A percentile compares a stretch with the other conserved stretches of the same genome.
phyloP scores from a whole-genome alignment of 2,888 invertebrate genomes.

The Mythimna pallens region DNA sequence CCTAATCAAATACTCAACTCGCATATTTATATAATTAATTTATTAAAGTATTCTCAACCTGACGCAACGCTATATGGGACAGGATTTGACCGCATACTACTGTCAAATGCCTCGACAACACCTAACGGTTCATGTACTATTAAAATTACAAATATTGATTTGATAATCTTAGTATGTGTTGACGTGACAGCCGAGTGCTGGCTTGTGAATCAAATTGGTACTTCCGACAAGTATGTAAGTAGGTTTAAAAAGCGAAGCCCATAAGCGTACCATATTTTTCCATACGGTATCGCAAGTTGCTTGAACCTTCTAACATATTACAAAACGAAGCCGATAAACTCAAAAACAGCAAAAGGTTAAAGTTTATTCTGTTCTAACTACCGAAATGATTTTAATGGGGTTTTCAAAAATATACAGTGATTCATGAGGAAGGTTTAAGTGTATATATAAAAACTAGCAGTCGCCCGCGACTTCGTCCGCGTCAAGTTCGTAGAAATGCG shows the following conservation, averaged over 20 bases:
- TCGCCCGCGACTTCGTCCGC: too few species aligned
- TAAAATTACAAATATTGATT: slow-evolving; percentile 18
- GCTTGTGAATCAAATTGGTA: neutral
- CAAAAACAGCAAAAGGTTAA: too few species aligned
- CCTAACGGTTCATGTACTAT: slow-evolving; percentile 19
- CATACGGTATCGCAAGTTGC: neutral
- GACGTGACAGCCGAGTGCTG: neutral
- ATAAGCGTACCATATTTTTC: neutral
- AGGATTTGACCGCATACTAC: slow-evolving; percentile 36
- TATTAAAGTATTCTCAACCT: slow-evolving; percentile 21
- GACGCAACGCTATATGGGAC: slow-evolving; percentile 24
- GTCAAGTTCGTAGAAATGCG: too few species aligned
- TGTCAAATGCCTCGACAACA: slow-evolving; percentile 1
- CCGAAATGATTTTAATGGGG: too few species aligned
- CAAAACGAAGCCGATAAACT: too few species aligned
- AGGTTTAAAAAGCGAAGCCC: neutral
- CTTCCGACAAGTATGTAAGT: neutral
- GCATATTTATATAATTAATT: slow-evolving; percentile 1
- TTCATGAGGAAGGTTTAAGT: too few species aligned
- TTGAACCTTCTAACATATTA: too few species aligned
- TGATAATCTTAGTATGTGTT: slow-evolving; percentile 13
- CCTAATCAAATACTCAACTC: slow-evolving; percentile 15
- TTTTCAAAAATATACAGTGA: too few species aligned
- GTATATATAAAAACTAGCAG: too few species aligned
- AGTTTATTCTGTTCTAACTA: too few species aligned